Conservation (phyloP, 92 coral and sea anemone genomes). For the Phenganax subtilis region DNA sequence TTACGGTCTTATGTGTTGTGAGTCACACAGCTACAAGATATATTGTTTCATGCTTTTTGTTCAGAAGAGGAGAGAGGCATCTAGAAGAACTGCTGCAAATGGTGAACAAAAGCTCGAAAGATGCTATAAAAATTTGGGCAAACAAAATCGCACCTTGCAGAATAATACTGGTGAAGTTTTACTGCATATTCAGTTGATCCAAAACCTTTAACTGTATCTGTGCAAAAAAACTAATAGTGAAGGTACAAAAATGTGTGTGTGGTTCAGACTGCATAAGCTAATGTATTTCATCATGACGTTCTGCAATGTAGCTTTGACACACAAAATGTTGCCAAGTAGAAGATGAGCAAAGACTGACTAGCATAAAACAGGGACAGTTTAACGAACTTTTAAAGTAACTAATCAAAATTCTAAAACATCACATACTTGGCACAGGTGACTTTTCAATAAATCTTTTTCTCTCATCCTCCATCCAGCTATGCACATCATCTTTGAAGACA, state of each 20-base stretch:
- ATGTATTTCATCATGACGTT: not conserved
- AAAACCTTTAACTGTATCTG: not conserved
- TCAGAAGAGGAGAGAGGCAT: too few relatives aligned
- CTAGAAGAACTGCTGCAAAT: too few relatives aligned
- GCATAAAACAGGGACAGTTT: not conserved
- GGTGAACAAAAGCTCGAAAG: too few relatives aligned
- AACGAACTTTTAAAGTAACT: too few relatives aligned
- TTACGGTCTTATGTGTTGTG: too few relatives aligned
- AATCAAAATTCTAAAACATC: not conserved
- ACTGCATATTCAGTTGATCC: conserved; percentile 1
- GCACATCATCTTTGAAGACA: not conserved
- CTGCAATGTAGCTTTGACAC: not conserved
- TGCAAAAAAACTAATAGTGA: not conserved
- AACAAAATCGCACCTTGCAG: conserved; percentile 3
- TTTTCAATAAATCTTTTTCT: conserved; percentile 1
- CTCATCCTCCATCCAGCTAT: conserved; percentile 4
- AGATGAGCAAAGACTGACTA: not conserved
- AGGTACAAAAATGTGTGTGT: not conserved
- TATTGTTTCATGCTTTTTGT: too few relatives aligned
- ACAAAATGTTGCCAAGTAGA: not conserved
- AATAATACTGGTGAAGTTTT: conserved; percentile 10
- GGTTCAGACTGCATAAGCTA: too few relatives aligned
- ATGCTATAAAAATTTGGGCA: too few relatives aligned
- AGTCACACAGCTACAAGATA: too few relatives aligned
- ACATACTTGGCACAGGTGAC: not conserved